Evolutionary conservation across 2,113 vertebrate species (phyloP), one percentile per base, ranked within the genome.

Genomic region (Noctilio leporinus): DNA sequence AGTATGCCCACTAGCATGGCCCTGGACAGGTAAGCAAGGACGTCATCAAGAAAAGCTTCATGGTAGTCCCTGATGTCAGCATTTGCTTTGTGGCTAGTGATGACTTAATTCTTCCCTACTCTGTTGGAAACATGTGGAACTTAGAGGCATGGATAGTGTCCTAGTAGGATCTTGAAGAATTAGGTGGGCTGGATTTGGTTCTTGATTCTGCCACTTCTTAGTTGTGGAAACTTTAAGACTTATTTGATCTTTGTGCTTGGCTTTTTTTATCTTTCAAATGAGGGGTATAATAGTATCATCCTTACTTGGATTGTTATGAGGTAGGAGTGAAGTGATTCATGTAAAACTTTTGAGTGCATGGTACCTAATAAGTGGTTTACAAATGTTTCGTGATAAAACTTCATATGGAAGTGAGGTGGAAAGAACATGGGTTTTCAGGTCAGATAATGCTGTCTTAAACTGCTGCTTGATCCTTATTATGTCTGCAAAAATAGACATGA

Each of bases 1-100:
- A 99, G 99, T 95, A 99, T 99, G 99, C 99, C 99, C 76, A 99
- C 99, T 96, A 99, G 99, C 97, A 99, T 98, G 4, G 99, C 99
- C 92, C 97, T 99, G 26, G 99, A 99, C 98, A 99, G 99, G 99
- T 99, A 99, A 97, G 98, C 94, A 80, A 62, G 78, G 16, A 85
- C 26, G 2, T 73, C 55, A 4, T 73, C 0, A 1, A 88, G 11
- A 45, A 49, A 82, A 35, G 38, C 6, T 17, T 22, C 1, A 1
- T n/a, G 55, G 70, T 26, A 78, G 77, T 45, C 1, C 38, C 59
- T 91, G 89, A 47, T 2, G 9, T 89, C n/a, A 1, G 0, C 76
- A 67, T 16, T 9, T 19, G 17, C 26, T 95, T 10, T 22, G 84
- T 43, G 6, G 1, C 72, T 77, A 0, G 30, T 83, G 77, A 43